Evolutionary conservation across 2,113 vertebrate genomes (phyloP), one percentile per base, ranked within the genome.

Genomic region (Podocnemis expansa): DNA sequence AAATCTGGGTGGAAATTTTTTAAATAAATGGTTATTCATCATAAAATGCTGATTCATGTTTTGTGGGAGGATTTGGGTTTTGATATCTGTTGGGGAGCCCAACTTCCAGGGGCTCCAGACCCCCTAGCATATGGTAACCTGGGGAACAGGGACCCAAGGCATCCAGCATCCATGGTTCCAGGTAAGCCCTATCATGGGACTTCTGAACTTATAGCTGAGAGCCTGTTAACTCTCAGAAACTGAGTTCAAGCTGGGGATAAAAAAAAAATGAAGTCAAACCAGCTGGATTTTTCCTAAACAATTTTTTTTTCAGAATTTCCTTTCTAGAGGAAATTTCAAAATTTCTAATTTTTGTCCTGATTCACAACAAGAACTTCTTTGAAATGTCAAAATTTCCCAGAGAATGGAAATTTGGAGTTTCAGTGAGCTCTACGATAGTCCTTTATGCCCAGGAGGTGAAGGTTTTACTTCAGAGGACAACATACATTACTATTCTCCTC

Each of bases 381-480:
- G 31, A 63, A 34, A 34, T n/a, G 31, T 63, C 60, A 63, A 31
- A 63, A 63, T 63, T 63, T 63, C 60, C 60, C 60, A 63, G 12
- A 63, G 60, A n/a, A 63, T 63, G 60, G 31, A 63, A 63, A 63
- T 34, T 16, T 63, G 31, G 58, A 34, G 13, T 63, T 63, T 63
- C 58, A 63, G 17, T 31, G 6, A 34, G 14, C 16, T 29, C 29
- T 60, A 60, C 56, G 7, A 31, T 60, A 60, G 56, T 9, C n/a
- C 38, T 93, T 93, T 93, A 79, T 89, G 41, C 94, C 56, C 54
- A 54, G n/a, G n/a, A n/a, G n/a, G n/a, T n/a, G n/a, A n/a, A n/a
- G n/a, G n/a, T n/a, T n/a, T n/a, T n/a, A n/a, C n/a, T n/a, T n/a
- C n/a, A n/a, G n/a, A n/a, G n/a, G n/a, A n/a, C n/a, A n/a, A n/a